Evolutionary conservation across 2,113 vertebrate species (phyloP), one percentile per base, ranked within the genome.

Genomic region (Osmerus mordax): DNA sequence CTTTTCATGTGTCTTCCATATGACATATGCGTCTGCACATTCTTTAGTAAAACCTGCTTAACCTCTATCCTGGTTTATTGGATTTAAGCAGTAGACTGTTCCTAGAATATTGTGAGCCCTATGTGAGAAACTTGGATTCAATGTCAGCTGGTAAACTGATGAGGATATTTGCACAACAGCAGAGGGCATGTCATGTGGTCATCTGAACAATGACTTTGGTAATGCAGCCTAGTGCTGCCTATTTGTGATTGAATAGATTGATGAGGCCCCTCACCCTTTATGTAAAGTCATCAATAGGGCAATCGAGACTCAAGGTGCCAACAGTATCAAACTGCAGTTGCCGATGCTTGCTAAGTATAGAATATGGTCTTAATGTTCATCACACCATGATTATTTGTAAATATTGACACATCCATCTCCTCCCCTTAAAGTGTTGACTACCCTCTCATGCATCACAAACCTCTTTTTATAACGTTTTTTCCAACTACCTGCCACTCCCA

Each of bases 161-260:
- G 62, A 28, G 18, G 14, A 16, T 64, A 65, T 65, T 51, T 65
- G 16, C n/a, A 59, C 29, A 60, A 70, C 18, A 47, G 19, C 54
- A 69, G n/a, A 70, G 29, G 28, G 3, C 28, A 28, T 2, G 18
- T 13, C 67, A 47, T 36, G 16, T 19, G 56, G 6, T 15, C 14
- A 21, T 55, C 29, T 2, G 41, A 56, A 70, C 68, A 70, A 60
- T 70, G 19, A 56, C 12, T 67, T 12, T 16, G 29, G 18, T 36
- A 69, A n/a, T n/a, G 19, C 18, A 9, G 11, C 14, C 9, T 70
- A 56, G 11, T 25, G 15, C 47, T 11, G 3, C 29, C 41, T 4
- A 60, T 59, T 70, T 41, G 68, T 60, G n/a, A 47, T n/a, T 70
- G 68, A 70, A 69, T 69, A 55, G 67, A 32, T 4, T 29, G 28